phyloP scores from a whole-genome alignment of 2,113 vertebrate species.

The Oryzias melastigma region DNA sequence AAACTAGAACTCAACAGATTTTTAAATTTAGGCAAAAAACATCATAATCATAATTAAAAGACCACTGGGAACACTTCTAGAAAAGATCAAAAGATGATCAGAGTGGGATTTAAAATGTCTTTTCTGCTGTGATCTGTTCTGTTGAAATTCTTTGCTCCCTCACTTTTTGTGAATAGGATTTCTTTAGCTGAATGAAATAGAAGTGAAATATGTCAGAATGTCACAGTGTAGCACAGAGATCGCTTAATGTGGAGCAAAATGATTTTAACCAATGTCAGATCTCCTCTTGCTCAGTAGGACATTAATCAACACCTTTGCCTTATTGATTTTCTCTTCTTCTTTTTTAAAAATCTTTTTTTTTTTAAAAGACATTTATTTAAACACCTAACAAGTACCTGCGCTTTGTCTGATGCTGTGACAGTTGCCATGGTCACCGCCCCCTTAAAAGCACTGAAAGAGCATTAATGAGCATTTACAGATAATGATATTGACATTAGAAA shows the following conservation, averaged over 20 bases:
- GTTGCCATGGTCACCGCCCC: not conserved
- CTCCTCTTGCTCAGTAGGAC: not conserved
- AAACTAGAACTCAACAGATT: too few species aligned
- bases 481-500: constrained; percentile 10
- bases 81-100: not conserved
- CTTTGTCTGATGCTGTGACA: not conserved
- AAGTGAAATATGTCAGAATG: not conserved
- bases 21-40: too few species aligned
- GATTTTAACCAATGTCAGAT: not conserved
- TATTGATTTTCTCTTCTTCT: constrained; percentile 25
- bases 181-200: not conserved
- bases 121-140: not conserved
- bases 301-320: constrained; percentile 8
- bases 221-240: not conserved
- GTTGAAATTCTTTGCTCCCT: constrained; percentile 1
- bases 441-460: not conserved
- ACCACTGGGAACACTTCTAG: too few species aligned
- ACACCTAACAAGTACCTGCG: not conserved
- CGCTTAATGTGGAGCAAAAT: not conserved
- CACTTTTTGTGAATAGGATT: constrained; percentile 26
- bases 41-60: too few species aligned
- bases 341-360: not conserved
- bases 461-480: constrained; percentile 7
- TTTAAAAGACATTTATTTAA: not conserved
- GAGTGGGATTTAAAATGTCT: constrained; percentile 2